Evolutionary conservation across 2,113 vertebrate genomes (phyloP), one percentile per base, ranked within the genome.

Genomic region (Aegithalos caudatus): DNA sequence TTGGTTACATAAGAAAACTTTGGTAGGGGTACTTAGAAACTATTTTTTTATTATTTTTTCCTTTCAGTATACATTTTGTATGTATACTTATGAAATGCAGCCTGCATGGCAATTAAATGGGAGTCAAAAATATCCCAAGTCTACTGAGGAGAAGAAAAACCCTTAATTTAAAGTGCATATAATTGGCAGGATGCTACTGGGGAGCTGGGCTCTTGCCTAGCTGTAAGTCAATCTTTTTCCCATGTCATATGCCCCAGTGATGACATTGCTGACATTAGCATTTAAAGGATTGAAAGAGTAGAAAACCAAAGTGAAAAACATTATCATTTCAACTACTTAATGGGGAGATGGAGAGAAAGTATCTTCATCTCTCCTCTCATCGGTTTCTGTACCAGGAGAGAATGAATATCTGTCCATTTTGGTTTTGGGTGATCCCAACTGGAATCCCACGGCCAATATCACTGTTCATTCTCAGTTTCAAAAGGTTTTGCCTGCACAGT

Each of bases 341-440:
- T 11, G 10, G 3, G 4, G 3, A 1, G 1, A 9, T 3, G 4
- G 3, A 1, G 0, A 10, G 20, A 20, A 1, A 4, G 23, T 8
- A 4, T 57, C 45, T 56, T 80, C 7, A 44, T 73, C 7, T 70
- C 18, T 64, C 51, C 7, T 78, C 14, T 88, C 11, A 58, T 47
- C 1, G 1, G 3, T 70, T 86, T 74, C n/a, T 54, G 4, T 19
- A 31, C 8, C 14, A 51, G 22, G 17, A 66, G 15, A 38, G 77
- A 90, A 69, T 18, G 33, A 44, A 44, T 37, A 37, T 60, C 8
- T 28, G 9, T 48, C 22, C 10, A 11, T 40, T 88, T 69, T 38
- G 19, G 8, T 44, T 88, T 64, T 48, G 56, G 29, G 12, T 1
- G 1, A 38, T 47, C 19, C 27, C 42, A 61, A 40, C 1, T 40